Evolutionary conservation across 2,888 invertebrate species (phyloP).

Genomic region (Hirtodrosophila trivittata): DNA sequence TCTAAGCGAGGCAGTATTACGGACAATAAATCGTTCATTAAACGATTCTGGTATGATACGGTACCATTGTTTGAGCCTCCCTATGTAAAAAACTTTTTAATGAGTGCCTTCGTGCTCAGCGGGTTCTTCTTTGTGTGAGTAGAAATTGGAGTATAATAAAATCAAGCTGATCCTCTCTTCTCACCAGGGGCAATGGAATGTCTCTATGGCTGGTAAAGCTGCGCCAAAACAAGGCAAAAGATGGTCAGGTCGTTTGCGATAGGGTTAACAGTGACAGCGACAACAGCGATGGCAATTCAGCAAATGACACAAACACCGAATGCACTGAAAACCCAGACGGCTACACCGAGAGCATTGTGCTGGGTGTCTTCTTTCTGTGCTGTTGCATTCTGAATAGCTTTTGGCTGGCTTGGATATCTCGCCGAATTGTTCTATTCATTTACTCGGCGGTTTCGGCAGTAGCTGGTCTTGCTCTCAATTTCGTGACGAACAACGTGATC

Average conservation of each 20-base stretch:
- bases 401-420: no score
- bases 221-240: neutral
- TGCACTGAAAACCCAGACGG: neutral
- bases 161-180: neutral
- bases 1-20: neutral
- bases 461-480: no score
- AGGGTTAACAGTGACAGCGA: neutral
- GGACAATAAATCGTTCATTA: neutral
- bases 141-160: neutral
- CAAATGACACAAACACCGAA: neutral
- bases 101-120: neutral
- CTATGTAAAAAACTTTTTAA: neutral
- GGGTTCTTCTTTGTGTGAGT: constrained; percentile 33
- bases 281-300: no score
- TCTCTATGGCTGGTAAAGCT: constrained; percentile 19
- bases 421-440: neutral
- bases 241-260: constrained; percentile 6
- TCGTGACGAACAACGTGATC: no score
- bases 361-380: constrained; percentile 6
- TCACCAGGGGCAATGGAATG: constrained; percentile 28
- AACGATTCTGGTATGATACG: constrained; percentile 13
- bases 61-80: constrained; percentile 14
- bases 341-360: constrained; percentile 5
- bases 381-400: constrained; percentile 3
- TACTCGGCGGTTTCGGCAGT: no score